phyloP scores from a whole-genome alignment of 2,113 vertebrate species.

The Rhabdornis inornatus region DNA sequence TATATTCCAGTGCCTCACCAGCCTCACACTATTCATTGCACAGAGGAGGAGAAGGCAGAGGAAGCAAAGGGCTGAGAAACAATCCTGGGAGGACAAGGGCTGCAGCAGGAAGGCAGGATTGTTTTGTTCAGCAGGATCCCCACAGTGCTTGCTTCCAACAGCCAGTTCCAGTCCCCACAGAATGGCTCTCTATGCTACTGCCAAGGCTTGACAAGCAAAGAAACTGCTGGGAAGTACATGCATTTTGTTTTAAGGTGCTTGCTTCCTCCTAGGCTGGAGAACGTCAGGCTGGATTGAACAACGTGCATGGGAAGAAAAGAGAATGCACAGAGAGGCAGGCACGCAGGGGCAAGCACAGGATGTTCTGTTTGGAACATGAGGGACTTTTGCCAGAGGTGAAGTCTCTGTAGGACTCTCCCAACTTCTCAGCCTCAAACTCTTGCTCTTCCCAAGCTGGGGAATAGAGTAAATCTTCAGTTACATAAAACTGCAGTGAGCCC shows the following conservation, averaged over 20 bases:
- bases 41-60: neutral
- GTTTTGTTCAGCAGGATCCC: neutral
- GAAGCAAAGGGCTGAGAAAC: neutral
- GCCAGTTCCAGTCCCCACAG: neutral
- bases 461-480: neutral
- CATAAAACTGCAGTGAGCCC: neutral
- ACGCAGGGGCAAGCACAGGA: neutral
- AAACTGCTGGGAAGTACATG: neutral
- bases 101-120: neutral
- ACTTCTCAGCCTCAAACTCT: neutral
- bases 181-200: neutral
- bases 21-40: too few species aligned
- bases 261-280: neutral
- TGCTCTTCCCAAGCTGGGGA: accelerated
- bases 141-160: neutral
- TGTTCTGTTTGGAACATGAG: neutral
- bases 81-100: neutral
- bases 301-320: neutral
- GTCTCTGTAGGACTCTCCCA: neutral
- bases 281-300: neutral
- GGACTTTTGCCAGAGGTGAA: neutral
- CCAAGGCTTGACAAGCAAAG: neutral
- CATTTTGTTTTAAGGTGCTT: neutral
- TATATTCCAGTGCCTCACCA: neutral
- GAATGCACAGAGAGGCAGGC: neutral